Evolutionary conservation across 1,140 invertebrate species (phyloP).

Genomic region (Marisa cornuarietis): DNA sequence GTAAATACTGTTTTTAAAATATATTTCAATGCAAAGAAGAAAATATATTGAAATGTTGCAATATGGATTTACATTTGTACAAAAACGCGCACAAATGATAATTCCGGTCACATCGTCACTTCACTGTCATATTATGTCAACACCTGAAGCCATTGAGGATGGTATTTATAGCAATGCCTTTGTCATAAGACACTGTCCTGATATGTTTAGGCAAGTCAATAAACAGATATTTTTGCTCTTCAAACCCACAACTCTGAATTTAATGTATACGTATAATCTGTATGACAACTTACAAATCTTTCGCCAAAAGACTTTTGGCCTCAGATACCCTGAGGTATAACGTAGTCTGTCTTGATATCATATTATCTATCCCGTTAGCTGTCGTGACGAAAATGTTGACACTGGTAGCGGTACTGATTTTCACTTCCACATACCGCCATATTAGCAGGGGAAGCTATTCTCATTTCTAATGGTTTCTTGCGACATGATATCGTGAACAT

Average conservation of each 20-base stretch:
- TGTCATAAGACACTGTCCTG: neutral
- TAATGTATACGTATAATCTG: neutral
- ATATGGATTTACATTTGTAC: neutral
- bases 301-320: conserved; percentile 42
- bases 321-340: conserved; percentile 43
- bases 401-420: neutral
- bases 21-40: too few relatives aligned
- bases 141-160: neutral
- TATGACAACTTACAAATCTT: conserved; percentile 39
- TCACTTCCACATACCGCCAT: conserved; percentile 5
- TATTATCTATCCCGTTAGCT: neutral
- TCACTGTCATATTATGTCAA: neutral
- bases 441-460: conserved; percentile 14
- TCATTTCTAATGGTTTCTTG: neutral
- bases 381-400: neutral
- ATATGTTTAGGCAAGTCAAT: neutral
- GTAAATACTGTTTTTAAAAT: too few relatives aligned
- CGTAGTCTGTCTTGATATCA: conserved; percentile 41
- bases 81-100: too few relatives aligned
- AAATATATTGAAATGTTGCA: too few relatives aligned
- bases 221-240: neutral
- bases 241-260: neutral
- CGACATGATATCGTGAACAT: neutral
- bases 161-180: neutral
- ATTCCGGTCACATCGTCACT: too few relatives aligned